Evolutionary conservation across 2,797 vertebrate species (phyloP).

Genomic region (Helicolenus hilgendorfi): DNA sequence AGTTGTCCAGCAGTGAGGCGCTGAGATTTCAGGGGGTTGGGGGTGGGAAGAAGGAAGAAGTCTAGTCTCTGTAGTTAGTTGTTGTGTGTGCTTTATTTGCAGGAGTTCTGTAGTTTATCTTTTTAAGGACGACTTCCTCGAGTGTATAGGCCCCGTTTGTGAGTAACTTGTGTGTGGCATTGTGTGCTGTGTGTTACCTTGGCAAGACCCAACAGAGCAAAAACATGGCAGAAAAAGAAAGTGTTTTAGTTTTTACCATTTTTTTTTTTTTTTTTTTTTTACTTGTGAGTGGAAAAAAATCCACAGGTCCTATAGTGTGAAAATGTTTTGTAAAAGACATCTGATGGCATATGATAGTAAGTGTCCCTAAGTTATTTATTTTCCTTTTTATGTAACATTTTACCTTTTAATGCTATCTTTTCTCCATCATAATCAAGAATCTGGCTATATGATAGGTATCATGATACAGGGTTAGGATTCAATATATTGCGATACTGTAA

Average conservation of each 20-base stretch:
- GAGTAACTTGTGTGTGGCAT: constrained; percentile 76
- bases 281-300: constrained; percentile 10
- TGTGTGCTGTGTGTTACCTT: constrained; percentile 75
- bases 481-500: too few species aligned
- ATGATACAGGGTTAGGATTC: too few species aligned
- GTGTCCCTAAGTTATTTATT: constrained; percentile 5
- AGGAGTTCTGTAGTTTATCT: constrained; percentile 46
- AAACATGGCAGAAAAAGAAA: constrained; percentile 53
- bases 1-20: constrained; percentile 89
- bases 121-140: constrained; percentile 81
- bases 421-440: too few species aligned
- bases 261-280: constrained; percentile 4
- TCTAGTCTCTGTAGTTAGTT: constrained; percentile 55
- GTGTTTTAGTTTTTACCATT: constrained; percentile 22
- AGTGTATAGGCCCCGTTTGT: constrained; percentile 57
- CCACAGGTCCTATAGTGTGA: constrained; percentile 40
- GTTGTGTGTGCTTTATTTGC: constrained; percentile 68
- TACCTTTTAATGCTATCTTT: too few species aligned
- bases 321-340: background rate
- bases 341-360: background rate
- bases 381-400: background rate
- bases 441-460: too few species aligned
- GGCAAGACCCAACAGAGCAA: constrained; percentile 47
- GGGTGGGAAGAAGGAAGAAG: constrained; percentile 29
- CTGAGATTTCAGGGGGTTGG: constrained; percentile 84